Evolutionary conservation across 1,140 invertebrate species (phyloP).

Genomic region (Helicoverpa armigera): DNA sequence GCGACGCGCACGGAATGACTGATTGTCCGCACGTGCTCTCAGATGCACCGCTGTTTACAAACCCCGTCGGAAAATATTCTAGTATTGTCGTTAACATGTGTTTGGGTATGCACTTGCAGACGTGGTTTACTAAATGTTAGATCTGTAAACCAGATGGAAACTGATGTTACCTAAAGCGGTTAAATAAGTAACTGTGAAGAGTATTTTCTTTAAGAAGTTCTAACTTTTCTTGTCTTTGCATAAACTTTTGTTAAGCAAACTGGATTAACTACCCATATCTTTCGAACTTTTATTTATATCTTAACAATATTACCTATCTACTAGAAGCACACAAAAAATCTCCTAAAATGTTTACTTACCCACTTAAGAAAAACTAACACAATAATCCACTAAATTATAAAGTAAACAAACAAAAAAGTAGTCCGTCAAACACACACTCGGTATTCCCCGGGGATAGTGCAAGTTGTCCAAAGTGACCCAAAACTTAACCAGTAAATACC

Average conservation of each 20-base stretch:
- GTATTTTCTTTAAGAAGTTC: too few relatives aligned
- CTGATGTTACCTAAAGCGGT: too few relatives aligned
- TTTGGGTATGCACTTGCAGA: slow-evolving; percentile 1
- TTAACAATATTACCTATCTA: too few relatives aligned
- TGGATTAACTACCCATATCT: too few relatives aligned
- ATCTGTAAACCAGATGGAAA: background rate
- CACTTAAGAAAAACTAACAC: background rate
- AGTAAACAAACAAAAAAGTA: slow-evolving; percentile 42
- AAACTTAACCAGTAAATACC: slow-evolving; percentile 77
- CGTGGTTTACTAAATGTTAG: background rate
- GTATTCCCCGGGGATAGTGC: slow-evolving; percentile 59
- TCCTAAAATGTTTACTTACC: background rate
- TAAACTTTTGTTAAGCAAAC: background rate
- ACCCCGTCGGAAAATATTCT: slow-evolving; percentile 34
- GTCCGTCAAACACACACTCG: slow-evolving; percentile 38
- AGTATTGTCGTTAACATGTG: slow-evolving; percentile 25
- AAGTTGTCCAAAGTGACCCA: slow-evolving; percentile 59
- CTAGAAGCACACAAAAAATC: too few relatives aligned
- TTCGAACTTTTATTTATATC: too few relatives aligned
- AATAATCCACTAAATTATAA: slow-evolving; percentile 49
- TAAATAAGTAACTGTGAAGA: too few relatives aligned
- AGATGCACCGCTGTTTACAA: slow-evolving; percentile 25
- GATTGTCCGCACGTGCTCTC: slow-evolving; percentile 64
- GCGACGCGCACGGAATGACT: slow-evolving; percentile 59
- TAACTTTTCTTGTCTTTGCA: too few relatives aligned